Conservation (phyloP, 2,888 invertebrate species). For the Harpagoxenus sublaevis region DNA sequence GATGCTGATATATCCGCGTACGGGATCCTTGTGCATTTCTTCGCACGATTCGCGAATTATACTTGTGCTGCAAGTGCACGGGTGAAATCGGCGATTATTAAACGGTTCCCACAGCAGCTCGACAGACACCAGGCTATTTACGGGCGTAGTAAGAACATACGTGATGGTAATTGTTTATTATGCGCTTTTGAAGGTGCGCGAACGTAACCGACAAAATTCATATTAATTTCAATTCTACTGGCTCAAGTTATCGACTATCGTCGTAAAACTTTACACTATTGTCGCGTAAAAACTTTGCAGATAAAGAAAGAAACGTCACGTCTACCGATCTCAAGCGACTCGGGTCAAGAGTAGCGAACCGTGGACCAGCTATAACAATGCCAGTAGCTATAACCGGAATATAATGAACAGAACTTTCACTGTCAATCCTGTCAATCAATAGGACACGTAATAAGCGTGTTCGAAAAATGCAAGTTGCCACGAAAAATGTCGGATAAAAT, state of each 20-base stretch:
- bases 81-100: slow-evolving; percentile 61
- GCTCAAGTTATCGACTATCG: not conserved
- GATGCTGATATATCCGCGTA: slow-evolving; percentile 16
- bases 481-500: not conserved
- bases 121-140: not conserved
- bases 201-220: not conserved
- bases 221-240: not conserved
- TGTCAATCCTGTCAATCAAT: slow-evolving; percentile 46
- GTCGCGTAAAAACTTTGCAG: not conserved
- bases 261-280: not conserved
- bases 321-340: not conserved
- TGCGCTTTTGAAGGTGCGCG: not conserved
- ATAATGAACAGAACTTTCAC: slow-evolving; percentile 39
- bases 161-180: slow-evolving; percentile 41
- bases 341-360: not conserved
- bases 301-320: not conserved
- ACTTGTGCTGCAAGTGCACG: slow-evolving; percentile 27
- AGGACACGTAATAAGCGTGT: slow-evolving; percentile 8
- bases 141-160: slow-evolving; percentile 1
- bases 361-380: not conserved
- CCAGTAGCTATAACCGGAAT: slow-evolving; percentile 4
- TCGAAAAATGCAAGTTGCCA: not conserved
- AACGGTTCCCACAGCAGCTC: slow-evolving; percentile 62
- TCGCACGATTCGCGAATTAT: slow-evolving; percentile 48
- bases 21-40: slow-evolving; percentile 21